Evolutionary conservation across 2,797 vertebrate species (phyloP).

Genomic region (Neomorphus geoffroyi): DNA sequence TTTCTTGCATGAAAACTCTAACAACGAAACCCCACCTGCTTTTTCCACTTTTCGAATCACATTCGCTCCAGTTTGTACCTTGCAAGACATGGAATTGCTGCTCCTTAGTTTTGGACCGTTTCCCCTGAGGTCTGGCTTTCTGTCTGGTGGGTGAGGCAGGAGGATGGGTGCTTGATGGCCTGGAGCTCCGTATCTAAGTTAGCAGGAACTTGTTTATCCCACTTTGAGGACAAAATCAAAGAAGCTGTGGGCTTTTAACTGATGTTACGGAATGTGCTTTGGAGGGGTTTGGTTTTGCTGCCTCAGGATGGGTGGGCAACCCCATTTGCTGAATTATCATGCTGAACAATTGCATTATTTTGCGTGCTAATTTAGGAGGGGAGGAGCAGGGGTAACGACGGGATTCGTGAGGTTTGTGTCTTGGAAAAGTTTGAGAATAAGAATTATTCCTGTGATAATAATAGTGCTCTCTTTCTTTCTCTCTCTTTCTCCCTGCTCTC

Average conservation of each 20-base stretch:
- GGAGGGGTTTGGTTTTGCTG: not conserved
- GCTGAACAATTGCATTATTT: not conserved
- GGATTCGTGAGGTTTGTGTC: not conserved
- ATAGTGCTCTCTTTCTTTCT: not conserved
- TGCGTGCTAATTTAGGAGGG: not conserved
- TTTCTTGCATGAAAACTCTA: not conserved
- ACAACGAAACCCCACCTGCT: not conserved
- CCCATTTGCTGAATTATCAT: not conserved
- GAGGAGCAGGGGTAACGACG: not conserved
- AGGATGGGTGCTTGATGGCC: not conserved
- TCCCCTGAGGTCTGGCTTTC: not conserved
- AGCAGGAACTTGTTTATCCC: not conserved
- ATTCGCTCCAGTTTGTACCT: not conserved
- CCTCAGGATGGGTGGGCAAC: not conserved
- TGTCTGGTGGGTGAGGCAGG: not conserved
- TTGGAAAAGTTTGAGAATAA: not conserved
- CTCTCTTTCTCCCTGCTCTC: not conserved
- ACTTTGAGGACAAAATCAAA: not conserved
- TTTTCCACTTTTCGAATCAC: not conserved
- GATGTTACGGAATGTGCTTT: not conserved
- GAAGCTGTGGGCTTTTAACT: not conserved
- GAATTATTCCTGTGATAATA: not conserved
- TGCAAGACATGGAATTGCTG: not conserved
- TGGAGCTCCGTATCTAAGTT: not conserved
- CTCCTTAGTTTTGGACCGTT: not conserved